A percentile compares a stretch with the other conserved stretches of the same genome.
These are phyloP conservation scores for Eupithecia pulchellata DNA, from an alignment of 2,888 invertebrate species.

Conservation along the genomic window DNA sequence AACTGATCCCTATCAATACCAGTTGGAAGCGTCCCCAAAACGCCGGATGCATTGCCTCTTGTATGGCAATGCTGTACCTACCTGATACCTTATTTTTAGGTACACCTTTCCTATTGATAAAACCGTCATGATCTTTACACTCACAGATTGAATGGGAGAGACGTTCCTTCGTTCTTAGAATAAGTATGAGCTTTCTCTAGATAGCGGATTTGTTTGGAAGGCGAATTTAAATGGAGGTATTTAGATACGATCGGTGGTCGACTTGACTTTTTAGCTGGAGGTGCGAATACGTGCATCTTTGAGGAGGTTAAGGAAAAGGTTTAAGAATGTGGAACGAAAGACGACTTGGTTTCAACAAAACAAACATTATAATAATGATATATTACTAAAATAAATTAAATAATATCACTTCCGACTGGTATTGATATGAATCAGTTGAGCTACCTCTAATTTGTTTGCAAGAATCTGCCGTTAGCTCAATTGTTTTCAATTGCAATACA, in stretches of 20 bases:
- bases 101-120: slow-evolving; percentile 44
- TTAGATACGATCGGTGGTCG: slow-evolving; percentile 20
- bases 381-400: no score
- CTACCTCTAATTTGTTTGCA: no score
- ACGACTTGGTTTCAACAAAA: background rate
- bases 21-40: no score
- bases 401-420: no score
- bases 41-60: no score
- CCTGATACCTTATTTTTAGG: no score
- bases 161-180: slow-evolving; percentile 41
- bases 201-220: slow-evolving; percentile 34
- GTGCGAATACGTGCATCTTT: background rate
- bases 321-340: background rate
- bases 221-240: slow-evolving; percentile 33
- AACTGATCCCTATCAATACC: no score
- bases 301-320: background rate
- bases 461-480: no score
- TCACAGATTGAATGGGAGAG: slow-evolving; percentile 52
- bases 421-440: no score
- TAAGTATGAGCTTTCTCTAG: slow-evolving; percentile 46
- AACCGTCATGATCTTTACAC: slow-evolving; percentile 52
- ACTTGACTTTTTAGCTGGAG: background rate
- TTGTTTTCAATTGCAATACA: no score
- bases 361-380: background rate
- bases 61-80: no score